Base-by-base conservation (phyloP, 2,113 vertebrate genomes). In the Calidris pugnax region DNA sequence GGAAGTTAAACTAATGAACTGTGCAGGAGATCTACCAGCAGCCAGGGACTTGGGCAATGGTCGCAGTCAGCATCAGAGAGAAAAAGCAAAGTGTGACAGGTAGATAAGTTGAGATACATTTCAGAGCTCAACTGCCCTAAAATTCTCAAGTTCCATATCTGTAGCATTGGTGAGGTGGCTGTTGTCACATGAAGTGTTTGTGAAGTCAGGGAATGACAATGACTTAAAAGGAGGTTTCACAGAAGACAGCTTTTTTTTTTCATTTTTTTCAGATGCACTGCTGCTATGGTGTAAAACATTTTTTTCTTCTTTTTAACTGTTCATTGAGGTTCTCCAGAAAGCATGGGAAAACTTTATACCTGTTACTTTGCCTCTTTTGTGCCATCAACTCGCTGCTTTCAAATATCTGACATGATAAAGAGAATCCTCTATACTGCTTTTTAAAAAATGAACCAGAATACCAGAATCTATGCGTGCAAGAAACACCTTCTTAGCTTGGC, bases 1-100 rank as follows among this genome's bases (percentile, higher is more conserved):
- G n/a, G 43, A 75, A 93, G 35, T 96, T 84, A 56, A 59, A 60
- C 33, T 78, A 84, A 71, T 72, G 80, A 92, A 78, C 59, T 66
- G 72, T 1, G 2, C 30, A 64, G 64, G 51, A 74, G 20, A 77
- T 37, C 43, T 56, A 14, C 15, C 37, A 78, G 28, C 64, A 77
- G 18, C 28, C 63, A 69, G 28, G 39, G 12, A 27, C 43, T 60
- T 6, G 7, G 41, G 28, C 69, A 75, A 39, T 51, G 50, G 39
- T 59, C 0, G 0, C 80, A 67, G 37, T 50, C 47, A 63, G 8
- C 71, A 50, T 55, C 17, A 43, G 22, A 86, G 11, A 37, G 27
- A 37, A 88, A 89, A 90, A 79, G 7, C 39, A 9, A 74, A 66
- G 37, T 28, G 45, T 73, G 50, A 45, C 14, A 57, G 10, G 14